Evolutionary conservation across 2,888 invertebrate species (phyloP).

Genomic region (Clanis bilineata): DNA sequence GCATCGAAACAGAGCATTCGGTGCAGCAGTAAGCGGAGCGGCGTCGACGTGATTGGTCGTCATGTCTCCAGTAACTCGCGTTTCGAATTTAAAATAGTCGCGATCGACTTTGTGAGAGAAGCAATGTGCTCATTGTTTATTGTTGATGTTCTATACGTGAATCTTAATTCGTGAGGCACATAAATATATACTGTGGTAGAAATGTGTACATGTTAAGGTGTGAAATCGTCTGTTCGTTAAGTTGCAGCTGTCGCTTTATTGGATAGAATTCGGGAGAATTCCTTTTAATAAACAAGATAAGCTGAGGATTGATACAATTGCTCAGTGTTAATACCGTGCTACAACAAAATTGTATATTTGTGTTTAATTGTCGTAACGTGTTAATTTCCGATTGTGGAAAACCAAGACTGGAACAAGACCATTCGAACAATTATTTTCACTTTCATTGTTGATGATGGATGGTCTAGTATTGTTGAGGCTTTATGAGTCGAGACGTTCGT

Average conservation of each 20-base stretch:
- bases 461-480: slow-evolving; percentile 20
- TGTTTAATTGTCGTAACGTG: slow-evolving; percentile 7
- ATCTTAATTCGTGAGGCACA: slow-evolving; percentile 15
- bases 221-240: slow-evolving; percentile 16
- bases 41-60: slow-evolving; percentile 71
- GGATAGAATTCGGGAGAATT: slow-evolving; percentile 45
- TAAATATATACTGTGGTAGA: slow-evolving; percentile 23
- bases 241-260: slow-evolving; percentile 27
- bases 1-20: slow-evolving; percentile 51
- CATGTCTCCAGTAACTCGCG: slow-evolving; percentile 46
- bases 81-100: slow-evolving; percentile 64
- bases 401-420: slow-evolving; percentile 28
- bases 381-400: slow-evolving; percentile 33
- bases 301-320: neutral
- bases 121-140: slow-evolving; percentile 55
- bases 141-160: slow-evolving; percentile 32
- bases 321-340: slow-evolving; percentile 7
- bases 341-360: slow-evolving; percentile 29
- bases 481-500: slow-evolving; percentile 16
- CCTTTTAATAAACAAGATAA: slow-evolving; percentile 5
- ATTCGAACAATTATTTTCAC: neutral
- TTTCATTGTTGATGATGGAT: slow-evolving; percentile 6
- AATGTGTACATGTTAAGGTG: slow-evolving; percentile 26
- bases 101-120: slow-evolving; percentile 60
- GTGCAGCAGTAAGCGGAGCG: slow-evolving; percentile 72